phyloP scores from a whole-genome alignment of 2,888 invertebrate species.

The Trichopoda pennipes region DNA sequence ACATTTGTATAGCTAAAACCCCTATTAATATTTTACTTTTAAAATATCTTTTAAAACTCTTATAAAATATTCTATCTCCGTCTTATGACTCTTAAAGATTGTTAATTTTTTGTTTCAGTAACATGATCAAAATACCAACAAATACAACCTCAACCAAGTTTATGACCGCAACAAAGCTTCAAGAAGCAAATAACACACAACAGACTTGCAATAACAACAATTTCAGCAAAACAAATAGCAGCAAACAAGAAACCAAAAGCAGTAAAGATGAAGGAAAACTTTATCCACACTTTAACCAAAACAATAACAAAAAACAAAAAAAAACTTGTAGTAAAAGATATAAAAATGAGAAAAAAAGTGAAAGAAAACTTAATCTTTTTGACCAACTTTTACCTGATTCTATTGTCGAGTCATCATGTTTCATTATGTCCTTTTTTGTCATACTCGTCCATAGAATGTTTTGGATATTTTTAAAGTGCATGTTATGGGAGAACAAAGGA shows the following conservation, averaged over 20 bases:
- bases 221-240: constrained; percentile 6
- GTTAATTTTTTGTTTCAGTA: constrained; percentile 9
- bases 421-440: constrained; percentile 1
- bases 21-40: not conserved
- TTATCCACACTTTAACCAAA: constrained; percentile 35
- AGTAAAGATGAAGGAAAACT: constrained; percentile 30
- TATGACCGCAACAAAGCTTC: constrained; percentile 40
- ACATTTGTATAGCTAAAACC: not conserved
- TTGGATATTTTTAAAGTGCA: constrained; percentile 13
- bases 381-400: constrained; percentile 48
- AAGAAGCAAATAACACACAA: constrained; percentile 9
- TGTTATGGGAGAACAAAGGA: constrained; percentile 34
- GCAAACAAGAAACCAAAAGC: constrained; percentile 9
- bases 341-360: not conserved
- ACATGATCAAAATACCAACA: constrained; percentile 14
- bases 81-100: constrained; percentile 37
- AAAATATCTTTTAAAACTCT: not conserved
- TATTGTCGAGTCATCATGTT: constrained; percentile 5
- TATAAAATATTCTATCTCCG: constrained; percentile 13
- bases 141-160: constrained; percentile 6
- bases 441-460: not conserved
- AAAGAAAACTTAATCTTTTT: constrained; percentile 42
- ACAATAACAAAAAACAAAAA: not conserved
- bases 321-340: too few relatives aligned
- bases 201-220: constrained; percentile 16